Base-by-base conservation (phyloP, 2,113 vertebrate species). In the Cyanoliseus patagonus region DNA sequence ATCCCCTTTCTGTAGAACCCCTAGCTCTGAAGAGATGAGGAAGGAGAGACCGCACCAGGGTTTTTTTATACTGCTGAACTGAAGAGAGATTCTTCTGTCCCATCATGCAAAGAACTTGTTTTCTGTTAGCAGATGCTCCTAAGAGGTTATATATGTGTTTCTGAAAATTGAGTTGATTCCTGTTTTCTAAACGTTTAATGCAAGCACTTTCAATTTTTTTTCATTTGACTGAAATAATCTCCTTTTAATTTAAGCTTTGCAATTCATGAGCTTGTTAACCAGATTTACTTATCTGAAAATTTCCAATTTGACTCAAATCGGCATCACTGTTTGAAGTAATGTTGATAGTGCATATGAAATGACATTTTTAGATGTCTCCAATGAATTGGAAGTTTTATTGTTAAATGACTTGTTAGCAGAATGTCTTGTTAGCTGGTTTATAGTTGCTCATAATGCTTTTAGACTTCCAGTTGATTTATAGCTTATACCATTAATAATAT, bases 391-490 rank as follows among this genome's bases (percentile, higher is more conserved):
- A 79, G 35, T 37, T 70, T 91, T 76, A 55, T 41, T 88, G 30
- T 86, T 82, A 92, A 86, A 69, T 73, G 42, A 10, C 51, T 52
- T 68, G 19, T 70, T 92, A 77, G 70, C n/a, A 67, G 24, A 77
- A 73, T 47, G 20, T 27, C 64, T 62, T 74, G 28, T 73, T 86
- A 80, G 41, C 41, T 68, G 18, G 7, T 86, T 5, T 67, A 64
- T 37, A 39, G 13, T 87, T 79, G 14, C 24, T 64, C 66, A 17
- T 87, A 79, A 70, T 53, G 28, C 18, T 79, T 88, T 85, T 79
- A 52, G 57, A 37, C 33, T 77, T 90, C 22, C 63, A 52, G 14
- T 67, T 8, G 5, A 69, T 72, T 93, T 91, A 35, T 72, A 61
- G 42, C 24, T 31, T 20, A 9, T 51, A 44, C 17, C 19, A n/a